Evolutionary conservation across 1,140 invertebrate genomes (phyloP), one percentile per base, ranked within the genome.

Genomic region (Andricus grossulariae): DNA sequence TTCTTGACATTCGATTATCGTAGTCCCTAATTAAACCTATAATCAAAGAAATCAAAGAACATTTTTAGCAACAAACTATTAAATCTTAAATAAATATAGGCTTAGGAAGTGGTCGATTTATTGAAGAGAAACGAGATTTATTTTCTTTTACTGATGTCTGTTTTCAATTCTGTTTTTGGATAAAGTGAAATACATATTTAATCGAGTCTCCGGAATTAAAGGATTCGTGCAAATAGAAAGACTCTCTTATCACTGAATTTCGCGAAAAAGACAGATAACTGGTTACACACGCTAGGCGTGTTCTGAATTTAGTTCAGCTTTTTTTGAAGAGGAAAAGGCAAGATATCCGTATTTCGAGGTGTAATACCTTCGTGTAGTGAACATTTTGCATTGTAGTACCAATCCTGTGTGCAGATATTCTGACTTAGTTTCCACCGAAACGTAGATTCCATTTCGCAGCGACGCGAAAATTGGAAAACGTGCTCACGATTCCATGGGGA

Each of bases 401-500:
- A 60, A 45, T 45, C 39, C 39, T 45, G 39, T 45, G 39, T 45
- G 19, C 57, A 78, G 75, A 78, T 77, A 78, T 76, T 74, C 66
- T 52, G 81, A 76, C 76, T 82, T 80, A 78, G 78, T 82, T 82
- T 82, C 73, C 79, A 74, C 81, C 75, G 79, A 77, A 80, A 80
- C 78, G 78, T 77, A 74, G 77, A 80, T 82, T 82, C 79, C 79
- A 84, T 84, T 84, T 82, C 75, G 80, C 77, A 72, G 77, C 72
- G 80, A 82, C 79, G 79, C 75, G 77, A 80, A 66, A 66, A 84
- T 84, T 81, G 80, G 83, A 82, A 84, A 82, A 84, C 81, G 77
- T 80, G 80, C 77, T 79, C 74, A 77, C 75, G 77, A 79, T 77
- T 72, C 72, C 75, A 71, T 70, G 2, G 39, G 74, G 71, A 45